Evolutionary conservation across 2,888 invertebrate species (phyloP).

Genomic region (Microplitis manilae): DNA sequence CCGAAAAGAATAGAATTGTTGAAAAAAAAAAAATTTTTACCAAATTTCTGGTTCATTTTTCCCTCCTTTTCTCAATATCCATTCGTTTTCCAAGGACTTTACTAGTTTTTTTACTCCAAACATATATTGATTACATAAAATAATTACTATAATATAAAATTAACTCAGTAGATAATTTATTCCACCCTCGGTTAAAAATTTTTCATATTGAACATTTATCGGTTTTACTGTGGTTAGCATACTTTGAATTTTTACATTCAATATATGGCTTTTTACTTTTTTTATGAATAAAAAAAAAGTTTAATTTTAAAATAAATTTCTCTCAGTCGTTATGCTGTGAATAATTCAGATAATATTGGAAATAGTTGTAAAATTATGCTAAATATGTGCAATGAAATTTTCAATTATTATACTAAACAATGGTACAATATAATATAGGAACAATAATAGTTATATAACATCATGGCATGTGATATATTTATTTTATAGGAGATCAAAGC

Average conservation of each 20-base stretch:
- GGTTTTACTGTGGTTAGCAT: not conserved
- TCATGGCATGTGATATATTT: not conserved
- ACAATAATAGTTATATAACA: not conserved
- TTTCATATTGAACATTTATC: not conserved
- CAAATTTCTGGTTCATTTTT: too few relatives aligned
- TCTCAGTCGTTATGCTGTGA: not conserved
- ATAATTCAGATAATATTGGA: not conserved
- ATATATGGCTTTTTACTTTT: not conserved
- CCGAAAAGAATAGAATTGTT: too few relatives aligned
- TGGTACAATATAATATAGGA: not conserved
- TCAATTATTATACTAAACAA: not conserved
- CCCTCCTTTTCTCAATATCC: too few relatives aligned
- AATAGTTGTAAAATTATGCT: not conserved
- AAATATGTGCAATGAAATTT: not conserved
- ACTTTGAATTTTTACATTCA: not conserved
- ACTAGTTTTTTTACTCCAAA: too few relatives aligned
- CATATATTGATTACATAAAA: not conserved
- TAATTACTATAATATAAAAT: not conserved
- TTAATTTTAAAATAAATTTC: not conserved
- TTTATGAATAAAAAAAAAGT: not conserved
- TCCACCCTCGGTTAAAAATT: not conserved
- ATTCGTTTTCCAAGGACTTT: too few relatives aligned
- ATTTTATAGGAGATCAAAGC: not conserved
- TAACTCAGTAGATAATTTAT: not conserved
- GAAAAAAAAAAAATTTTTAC: too few relatives aligned